These are phyloP conservation scores for Typhlomys cinereus DNA, from an alignment of 2,113 vertebrate species.

Conservation along the genomic window DNA sequence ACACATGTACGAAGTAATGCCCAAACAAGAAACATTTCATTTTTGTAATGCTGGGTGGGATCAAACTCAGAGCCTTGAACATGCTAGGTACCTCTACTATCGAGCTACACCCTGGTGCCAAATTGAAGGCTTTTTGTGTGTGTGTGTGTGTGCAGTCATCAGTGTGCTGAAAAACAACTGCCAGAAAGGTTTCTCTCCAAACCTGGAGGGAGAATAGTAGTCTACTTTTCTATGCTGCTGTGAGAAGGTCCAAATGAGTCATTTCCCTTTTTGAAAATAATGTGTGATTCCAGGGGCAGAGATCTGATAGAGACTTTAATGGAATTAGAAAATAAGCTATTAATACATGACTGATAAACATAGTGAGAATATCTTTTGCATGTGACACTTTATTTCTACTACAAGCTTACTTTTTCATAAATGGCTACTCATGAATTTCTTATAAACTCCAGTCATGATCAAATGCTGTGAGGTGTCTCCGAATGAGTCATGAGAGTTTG, in stretches of 20 bases:
- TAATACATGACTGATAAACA: not conserved
- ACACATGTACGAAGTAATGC: not conserved
- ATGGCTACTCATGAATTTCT: not conserved
- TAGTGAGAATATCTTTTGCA: not conserved
- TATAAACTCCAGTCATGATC: not conserved
- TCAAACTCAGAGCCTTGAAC: not conserved
- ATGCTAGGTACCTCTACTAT: not conserved
- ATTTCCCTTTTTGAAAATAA: not conserved
- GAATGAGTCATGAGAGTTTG: conserved; percentile 1
- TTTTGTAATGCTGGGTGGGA: not conserved
- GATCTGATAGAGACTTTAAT: not conserved
- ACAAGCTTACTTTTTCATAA: conserved; percentile 1
- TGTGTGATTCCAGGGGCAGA: not conserved
- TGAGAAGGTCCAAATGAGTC: not conserved
- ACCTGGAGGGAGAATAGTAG: not conserved
- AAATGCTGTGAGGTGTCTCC: not conserved
- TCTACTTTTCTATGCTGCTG: not conserved
- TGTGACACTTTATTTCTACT: not conserved
- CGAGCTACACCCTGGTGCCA: not conserved
- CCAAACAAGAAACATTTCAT: not conserved
- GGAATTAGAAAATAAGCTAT: not conserved
- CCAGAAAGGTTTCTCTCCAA: not conserved
- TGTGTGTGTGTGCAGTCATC: not conserved
- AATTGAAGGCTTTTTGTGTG: not conserved
- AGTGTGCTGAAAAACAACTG: not conserved